Evolutionary conservation across 2,797 vertebrate genomes (phyloP).

Genomic region (Tokudaia tokunoshimensis): DNA sequence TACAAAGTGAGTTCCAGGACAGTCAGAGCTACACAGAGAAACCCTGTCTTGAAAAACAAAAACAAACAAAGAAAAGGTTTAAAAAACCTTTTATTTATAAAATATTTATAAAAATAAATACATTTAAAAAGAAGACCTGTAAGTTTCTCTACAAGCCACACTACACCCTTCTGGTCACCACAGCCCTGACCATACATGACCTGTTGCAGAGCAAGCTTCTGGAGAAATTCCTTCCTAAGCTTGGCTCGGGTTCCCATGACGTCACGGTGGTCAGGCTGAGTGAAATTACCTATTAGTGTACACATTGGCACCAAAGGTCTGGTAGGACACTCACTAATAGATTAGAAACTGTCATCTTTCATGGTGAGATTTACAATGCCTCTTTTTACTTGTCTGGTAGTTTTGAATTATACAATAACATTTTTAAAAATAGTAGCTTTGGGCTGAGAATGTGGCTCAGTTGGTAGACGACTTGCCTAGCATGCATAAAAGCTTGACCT

Average conservation of each 20-base stretch:
- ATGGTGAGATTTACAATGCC: not conserved
- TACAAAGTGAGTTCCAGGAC: no score
- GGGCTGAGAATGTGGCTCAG: not conserved
- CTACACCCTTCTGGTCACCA: not conserved
- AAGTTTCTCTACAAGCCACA: not conserved
- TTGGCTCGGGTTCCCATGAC: not conserved
- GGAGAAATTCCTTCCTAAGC: not conserved
- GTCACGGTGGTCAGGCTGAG: not conserved
- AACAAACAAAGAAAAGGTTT: not conserved
- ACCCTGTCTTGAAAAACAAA: no score
- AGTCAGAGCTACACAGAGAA: not conserved
- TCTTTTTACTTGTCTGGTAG: not conserved
- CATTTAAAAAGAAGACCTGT: not conserved
- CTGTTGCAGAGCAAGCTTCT: not conserved
- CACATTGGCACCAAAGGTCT: fast-evolving
- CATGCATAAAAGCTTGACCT: not conserved
- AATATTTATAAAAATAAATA: not conserved
- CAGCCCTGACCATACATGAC: not conserved
- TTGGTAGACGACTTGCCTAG: not conserved
- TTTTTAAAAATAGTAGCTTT: not conserved
- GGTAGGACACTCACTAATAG: not conserved
- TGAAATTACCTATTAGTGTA: not conserved
- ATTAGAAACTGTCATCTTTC: not conserved
- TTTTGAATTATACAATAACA: not conserved
- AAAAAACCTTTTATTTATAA: no score